Base-by-base conservation (phyloP, 1,140 invertebrate genomes). In the Diabrotica undecimpunctata region DNA sequence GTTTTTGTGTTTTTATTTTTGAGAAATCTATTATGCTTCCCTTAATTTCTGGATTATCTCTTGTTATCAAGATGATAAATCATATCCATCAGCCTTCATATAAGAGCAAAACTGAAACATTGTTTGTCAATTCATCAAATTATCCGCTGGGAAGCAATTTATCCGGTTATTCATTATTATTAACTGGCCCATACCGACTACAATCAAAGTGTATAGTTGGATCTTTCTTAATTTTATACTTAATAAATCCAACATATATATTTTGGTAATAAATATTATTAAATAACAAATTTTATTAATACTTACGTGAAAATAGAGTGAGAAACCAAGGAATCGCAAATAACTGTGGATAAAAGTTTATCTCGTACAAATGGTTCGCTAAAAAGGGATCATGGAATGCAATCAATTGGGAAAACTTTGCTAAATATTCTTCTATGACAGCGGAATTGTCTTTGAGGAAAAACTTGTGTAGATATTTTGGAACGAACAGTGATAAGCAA, bases 271-370 rank as follows among this genome's bases (percentile, higher is more conserved):
- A 11, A 12, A 36, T 66, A 56, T 51, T 64, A 36, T 5, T 13
- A 54, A 38, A 64, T 55, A 59, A 60, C 12, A 52, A 46, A 14
- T 54, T 25, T 66, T 14, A 9, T 36, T 36, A 58, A 53, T 65
- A 90, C 92, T 89, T 85, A 97, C 94, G 97, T 63, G 97, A 97
- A 83, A 98, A 99, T 94, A 99, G 98, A 8, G 97, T 99, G 6
- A 99, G 82, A 80, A 99, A 99, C 97, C 97, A 99, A 0, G 97
- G 97, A 79, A 99, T 99, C n/a, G 97, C 95, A 82, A 99, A 99
- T 2, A 99, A 81, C 83, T 99, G 96, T 0, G 97, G 96, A 71
- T 97, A 93, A 79, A 99, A 99, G 72, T 90, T 93, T 70, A 99
- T 98, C 6, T 88, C 88, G 71, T 92, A 86, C 41, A 99, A 82